Base-by-base conservation (phyloP, 2,797 vertebrate species). In the Acrossocheilus fasciatus region DNA sequence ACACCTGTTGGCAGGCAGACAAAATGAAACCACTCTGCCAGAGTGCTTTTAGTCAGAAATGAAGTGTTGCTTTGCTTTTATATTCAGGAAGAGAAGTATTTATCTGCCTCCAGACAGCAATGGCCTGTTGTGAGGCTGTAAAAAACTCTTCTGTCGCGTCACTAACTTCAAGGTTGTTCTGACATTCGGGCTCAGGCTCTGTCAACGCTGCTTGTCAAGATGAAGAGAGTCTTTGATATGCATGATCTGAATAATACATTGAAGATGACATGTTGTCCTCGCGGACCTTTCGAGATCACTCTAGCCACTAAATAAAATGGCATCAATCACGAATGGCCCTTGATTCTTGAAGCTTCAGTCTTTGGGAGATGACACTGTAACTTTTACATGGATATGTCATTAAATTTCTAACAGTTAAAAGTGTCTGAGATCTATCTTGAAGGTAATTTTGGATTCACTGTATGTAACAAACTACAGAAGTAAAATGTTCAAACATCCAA, bases 211-310 rank as follows among this genome's bases (percentile, higher is more conserved):
- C 88, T 86, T 84, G 87, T 89, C 89, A 86, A 89, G 68, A 66
- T 59, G 70, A 90, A 90, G 59, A 45, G 72, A 62, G 86, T 62
- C 88, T 90, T 91, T 90, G 87, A 91, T 90, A 89, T 86, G 87
- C 80, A 86, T 72, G 76, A 87, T 89, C 88, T 91, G 83, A 93
- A 93, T 92, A 91, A 92, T 91, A 87, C 90, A 91, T 89, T 80
- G 43, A 91, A 86, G 86, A 26, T 11, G 47, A 82, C 66, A 76
- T 77, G 88, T 77, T 89, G 80, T 89, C 88, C 88, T 88, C 41
- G 84, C 70, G 83, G 87, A 83, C 85, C 83, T 81, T 82, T 84
- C 15, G 34, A 82, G 62, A 85, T 84, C 62, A 34, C 68, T 81
- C 30, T 66, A 74, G 54, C 54, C 85, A 86, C 78, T 86, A 64